These are phyloP conservation scores for Pomatorhinus ruficollis DNA, from an alignment of 2,113 vertebrate species.

Conservation along the genomic window DNA sequence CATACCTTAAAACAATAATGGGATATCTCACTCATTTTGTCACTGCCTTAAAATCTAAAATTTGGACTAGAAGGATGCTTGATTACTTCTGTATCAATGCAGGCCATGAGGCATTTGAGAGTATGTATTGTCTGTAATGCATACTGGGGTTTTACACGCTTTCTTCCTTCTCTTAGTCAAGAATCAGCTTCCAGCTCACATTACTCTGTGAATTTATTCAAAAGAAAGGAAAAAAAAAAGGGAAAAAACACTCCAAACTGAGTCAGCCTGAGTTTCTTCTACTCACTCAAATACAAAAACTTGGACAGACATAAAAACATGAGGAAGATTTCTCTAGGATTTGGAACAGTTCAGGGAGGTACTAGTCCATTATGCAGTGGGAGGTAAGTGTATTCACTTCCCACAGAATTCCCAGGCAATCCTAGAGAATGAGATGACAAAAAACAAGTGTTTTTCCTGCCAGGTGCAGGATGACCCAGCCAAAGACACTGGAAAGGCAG, in stretches of 20 bases:
- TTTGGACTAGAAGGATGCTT: slow-evolving; percentile 18
- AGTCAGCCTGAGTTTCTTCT: neutral
- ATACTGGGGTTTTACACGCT: neutral
- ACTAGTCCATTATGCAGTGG: neutral
- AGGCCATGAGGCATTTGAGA: neutral
- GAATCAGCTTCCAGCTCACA: neutral
- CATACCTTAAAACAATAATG: neutral
- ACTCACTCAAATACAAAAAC: neutral
- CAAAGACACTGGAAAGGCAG: neutral
- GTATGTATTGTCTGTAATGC: neutral
- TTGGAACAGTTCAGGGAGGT: neutral
- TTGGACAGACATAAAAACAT: neutral
- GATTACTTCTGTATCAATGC: neutral
- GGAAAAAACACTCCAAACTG: neutral
- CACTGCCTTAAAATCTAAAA: neutral
- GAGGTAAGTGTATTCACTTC: neutral
- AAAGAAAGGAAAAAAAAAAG: neutral
- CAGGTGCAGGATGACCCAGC: neutral
- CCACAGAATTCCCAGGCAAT: neutral
- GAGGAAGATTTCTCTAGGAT: neutral
- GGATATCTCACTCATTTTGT: neutral
- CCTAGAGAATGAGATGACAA: neutral
- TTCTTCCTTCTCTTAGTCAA: neutral
- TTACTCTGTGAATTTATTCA: neutral
- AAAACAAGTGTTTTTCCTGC: neutral